These are phyloP conservation scores for Gortyna flavago DNA, from an alignment of 2,888 invertebrate species.

Conservation along the genomic window DNA sequence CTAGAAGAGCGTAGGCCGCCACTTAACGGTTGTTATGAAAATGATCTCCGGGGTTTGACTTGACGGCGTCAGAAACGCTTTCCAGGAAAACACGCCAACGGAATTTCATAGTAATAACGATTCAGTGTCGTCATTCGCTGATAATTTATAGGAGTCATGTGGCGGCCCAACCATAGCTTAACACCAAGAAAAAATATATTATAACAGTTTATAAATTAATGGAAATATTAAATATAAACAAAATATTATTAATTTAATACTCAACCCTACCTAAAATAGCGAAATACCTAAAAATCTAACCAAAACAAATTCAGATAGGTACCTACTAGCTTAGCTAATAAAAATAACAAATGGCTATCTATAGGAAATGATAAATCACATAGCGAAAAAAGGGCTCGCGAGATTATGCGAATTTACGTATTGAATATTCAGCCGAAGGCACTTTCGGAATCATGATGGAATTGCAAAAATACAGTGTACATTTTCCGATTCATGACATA, in stretches of 20 bases:
- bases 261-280: background rate
- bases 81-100: background rate
- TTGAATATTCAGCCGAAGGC: constrained; percentile 69
- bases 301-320: constrained; percentile 6
- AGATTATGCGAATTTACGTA: constrained; percentile 69
- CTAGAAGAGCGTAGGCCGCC: background rate
- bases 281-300: constrained; percentile 1
- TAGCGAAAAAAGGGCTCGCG: constrained; percentile 54
- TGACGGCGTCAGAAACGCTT: background rate
- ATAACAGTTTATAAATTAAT: background rate
- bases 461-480: constrained; percentile 59
- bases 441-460: constrained; percentile 64
- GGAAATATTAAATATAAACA: background rate
- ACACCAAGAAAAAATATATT: background rate
- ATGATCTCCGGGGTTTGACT: background rate
- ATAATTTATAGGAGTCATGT: background rate
- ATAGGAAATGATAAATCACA: constrained; percentile 50
- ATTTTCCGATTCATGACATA: constrained; percentile 39
- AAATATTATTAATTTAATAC: background rate
- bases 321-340: constrained; percentile 31
- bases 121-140: background rate
- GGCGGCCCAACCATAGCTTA: background rate
- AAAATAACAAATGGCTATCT: constrained; percentile 54
- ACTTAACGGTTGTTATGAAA: background rate
- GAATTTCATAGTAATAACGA: background rate